Base-by-base conservation (phyloP, 1,140 invertebrate species). In the Melitaea cinxia region DNA sequence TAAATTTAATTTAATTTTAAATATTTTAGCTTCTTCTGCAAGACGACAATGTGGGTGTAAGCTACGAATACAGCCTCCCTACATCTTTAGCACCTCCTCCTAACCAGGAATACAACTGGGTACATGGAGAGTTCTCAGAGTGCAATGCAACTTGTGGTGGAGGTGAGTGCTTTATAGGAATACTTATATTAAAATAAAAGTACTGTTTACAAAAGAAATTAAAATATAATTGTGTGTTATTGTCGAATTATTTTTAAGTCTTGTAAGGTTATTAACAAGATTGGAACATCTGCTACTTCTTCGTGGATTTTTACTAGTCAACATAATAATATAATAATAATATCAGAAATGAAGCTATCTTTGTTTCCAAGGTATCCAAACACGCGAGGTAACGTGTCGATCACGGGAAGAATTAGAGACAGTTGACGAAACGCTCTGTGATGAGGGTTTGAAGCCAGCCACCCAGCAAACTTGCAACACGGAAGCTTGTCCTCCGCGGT, bases 41-140 rank as follows among this genome's bases (percentile, higher is more conserved):
- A 95, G 96, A 96, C 78, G 91, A 91, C 21, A 97, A 97, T 73
- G 94, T 96, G 0, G 97, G 97, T 0, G 94, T 99, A 4, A 90
- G 95, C 60, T 99, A 98, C 84, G 96, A 98, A 80, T 99, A 98
- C 91, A 98, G 96, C 68, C 92, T 98, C 15, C 96, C 97, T 0
- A 94, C 94, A 39, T 93, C 93, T 19, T 89, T 95, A 3, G 93
- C 94, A 6, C 93, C 94, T 12, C 93, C 91, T 53, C 88, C 93
- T 0, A 92, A 94, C 70, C 92, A 94, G 37, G 94, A 96, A 61
- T 98, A 98, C 83, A 91, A 92, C 6, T 98, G 97, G 97, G 93
- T 94, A 4, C 93, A 93, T 75, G 95, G 95, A 33, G 94, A 95
- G 62, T 99, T 96, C 87, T 94, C 94, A 3, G 91, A 93, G 0